Evolutionary conservation across 2,797 vertebrate genomes (phyloP).

Genomic region (Pseudochromis fuscus): DNA sequence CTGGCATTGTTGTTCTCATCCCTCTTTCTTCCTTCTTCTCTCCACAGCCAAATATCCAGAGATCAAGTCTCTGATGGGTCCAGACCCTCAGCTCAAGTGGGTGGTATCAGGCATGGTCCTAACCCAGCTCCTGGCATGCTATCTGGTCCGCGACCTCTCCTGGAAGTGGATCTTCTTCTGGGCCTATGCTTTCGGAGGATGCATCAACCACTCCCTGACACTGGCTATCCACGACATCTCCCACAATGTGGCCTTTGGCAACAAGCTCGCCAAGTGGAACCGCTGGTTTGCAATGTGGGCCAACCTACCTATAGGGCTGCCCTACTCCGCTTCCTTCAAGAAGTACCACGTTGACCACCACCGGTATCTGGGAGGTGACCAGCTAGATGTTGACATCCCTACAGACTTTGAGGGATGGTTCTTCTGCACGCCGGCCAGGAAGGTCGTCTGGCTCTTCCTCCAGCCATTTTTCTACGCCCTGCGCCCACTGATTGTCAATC

Average conservation of each 20-base stretch:
- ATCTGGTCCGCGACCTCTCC: slow-evolving; percentile 87
- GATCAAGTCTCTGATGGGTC: slow-evolving; percentile 96
- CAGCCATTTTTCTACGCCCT: slow-evolving; percentile 94
- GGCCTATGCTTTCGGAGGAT: slow-evolving; percentile 95
- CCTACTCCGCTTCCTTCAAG: slow-evolving; percentile 96
- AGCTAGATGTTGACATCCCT: slow-evolving; percentile 94
- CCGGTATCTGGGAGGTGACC: slow-evolving; percentile 93
- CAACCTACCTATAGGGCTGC: slow-evolving; percentile 94
- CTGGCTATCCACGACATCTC: slow-evolving; percentile 99
- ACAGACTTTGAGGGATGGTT: slow-evolving; percentile 95
- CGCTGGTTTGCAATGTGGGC: slow-evolving; percentile 97
- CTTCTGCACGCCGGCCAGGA: slow-evolving; percentile 92
- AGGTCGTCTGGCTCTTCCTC: slow-evolving; percentile 93
- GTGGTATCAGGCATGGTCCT: slow-evolving; percentile 93
- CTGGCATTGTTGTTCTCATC: not conserved
- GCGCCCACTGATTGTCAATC: slow-evolving; percentile 92
- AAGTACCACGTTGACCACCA: slow-evolving; percentile 99
- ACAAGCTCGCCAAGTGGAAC: slow-evolving; percentile 89
- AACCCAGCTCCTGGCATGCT: slow-evolving; percentile 91
- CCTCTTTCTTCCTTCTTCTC: slow-evolving; percentile 22
- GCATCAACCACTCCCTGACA: slow-evolving; percentile 95
- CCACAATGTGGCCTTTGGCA: slow-evolving; percentile 96
- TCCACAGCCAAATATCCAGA: slow-evolving; percentile 94
- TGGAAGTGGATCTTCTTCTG: slow-evolving; percentile 99
- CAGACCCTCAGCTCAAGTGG: slow-evolving; percentile 96